Conservation (phyloP, 2,797 vertebrate species). For the Sarcophilus harrisii region DNA sequence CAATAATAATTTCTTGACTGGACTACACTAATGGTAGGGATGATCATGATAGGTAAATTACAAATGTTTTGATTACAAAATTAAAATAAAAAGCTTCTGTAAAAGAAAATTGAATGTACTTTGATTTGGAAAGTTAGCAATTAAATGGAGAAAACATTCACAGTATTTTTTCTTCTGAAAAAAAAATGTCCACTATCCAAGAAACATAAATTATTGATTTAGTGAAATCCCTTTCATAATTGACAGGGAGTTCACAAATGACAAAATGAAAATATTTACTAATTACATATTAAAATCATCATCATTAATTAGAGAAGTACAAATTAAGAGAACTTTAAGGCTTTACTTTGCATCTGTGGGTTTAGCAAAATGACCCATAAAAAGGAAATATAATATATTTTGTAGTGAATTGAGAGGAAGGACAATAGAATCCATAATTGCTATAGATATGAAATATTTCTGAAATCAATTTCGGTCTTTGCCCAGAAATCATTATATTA, state of each 20-base stretch:
- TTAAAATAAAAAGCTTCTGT: not conserved
- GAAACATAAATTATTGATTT: not conserved
- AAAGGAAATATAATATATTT: not conserved
- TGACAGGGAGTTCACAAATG: not conserved
- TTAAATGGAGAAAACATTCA: not conserved
- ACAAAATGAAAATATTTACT: not conserved
- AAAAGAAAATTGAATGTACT: not conserved
- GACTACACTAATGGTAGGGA: not conserved
- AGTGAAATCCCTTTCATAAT: not conserved
- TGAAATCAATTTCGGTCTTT: not conserved
- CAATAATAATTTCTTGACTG: not conserved
- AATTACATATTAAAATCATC: not conserved
- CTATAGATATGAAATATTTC: not conserved
- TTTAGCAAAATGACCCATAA: not conserved
- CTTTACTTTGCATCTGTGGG: not conserved
- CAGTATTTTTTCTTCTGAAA: not conserved
- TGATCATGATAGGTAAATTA: not conserved
- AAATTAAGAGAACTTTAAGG: not conserved
- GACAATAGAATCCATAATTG: not conserved
- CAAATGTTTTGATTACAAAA: not conserved
- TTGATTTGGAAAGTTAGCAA: not conserved
- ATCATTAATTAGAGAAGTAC: not conserved
- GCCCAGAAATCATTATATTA: not conserved
- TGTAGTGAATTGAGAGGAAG: not conserved
- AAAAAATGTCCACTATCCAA: not conserved